Evolutionary conservation across 2,113 vertebrate species (phyloP), one percentile per base, ranked within the genome.

Genomic region (Nothoprocta perdicaria): DNA sequence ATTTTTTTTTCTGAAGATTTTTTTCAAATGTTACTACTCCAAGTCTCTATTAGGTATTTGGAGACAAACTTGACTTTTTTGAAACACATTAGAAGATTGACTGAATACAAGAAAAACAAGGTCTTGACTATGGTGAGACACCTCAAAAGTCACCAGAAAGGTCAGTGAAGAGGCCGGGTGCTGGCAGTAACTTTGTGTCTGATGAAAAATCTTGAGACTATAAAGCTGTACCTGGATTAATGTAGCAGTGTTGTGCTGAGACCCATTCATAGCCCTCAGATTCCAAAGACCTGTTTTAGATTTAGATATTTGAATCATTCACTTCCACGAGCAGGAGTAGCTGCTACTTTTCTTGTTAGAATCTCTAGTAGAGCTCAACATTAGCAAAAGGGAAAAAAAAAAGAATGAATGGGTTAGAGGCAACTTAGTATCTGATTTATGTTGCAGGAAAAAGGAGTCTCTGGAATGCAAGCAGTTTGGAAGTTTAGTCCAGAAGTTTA

Each of bases 61-160:
- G 19, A n/a, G 50, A 60, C n/a, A 73, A 46, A 24, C 0, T 1
- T 27, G 3, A 7, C 15, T 81, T 40, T 68, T 86, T 80, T 53
- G 68, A 86, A 95, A 41, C 13, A 4, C 1, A 0, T 19, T 11
- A 73, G 38, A 48, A 33, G 23, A 16, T 8, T 80, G n/a, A 6
- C 55, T 1, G 0, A 35, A 14, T 66, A 26, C 21, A 48, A 60
- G 50, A 43, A 35, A 35, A 76, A 27, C 0, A 0, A 55, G 29
- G 13, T 89, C 12, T 29, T 38, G 11, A 3, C 17, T 33, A 2
- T 45, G 29, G 62, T 0, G 4, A 50, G 27, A 29, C 60, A 41
- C 53, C 16, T 3, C 4, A 23, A 63, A 81, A 79, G 1, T 17
- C 21, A 35, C 24, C 33, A 48, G 43, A 38, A 88, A 17, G 46